Conservation (phyloP, 2,797 vertebrate genomes). For the Myotis vivesi region DNA sequence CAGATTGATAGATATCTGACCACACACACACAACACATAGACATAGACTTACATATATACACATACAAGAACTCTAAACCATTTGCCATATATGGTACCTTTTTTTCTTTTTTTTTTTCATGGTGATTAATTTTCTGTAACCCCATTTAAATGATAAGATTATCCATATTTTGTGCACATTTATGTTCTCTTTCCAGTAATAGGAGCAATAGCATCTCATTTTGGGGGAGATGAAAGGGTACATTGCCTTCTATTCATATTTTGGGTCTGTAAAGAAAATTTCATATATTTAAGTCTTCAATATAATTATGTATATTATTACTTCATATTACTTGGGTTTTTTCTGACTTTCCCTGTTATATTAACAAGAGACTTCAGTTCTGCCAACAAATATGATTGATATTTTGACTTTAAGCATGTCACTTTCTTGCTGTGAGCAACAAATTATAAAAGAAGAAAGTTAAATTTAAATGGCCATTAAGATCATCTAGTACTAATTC, state of each 20-base stretch:
- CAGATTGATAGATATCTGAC: not conserved
- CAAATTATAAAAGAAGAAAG: not conserved
- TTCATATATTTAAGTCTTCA: not conserved
- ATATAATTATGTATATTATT: not conserved
- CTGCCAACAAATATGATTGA: not conserved
- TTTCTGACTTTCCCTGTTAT: not conserved
- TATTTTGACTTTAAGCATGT: not conserved
- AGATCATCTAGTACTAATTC: not conserved
- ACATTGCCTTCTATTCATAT: not conserved
- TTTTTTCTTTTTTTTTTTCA: not conserved
- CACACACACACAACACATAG: not conserved
- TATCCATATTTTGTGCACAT: not conserved
- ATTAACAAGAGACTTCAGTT: not conserved
- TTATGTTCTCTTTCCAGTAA: not conserved
- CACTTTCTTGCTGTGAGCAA: not conserved
- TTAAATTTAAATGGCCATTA: conserved; percentile 10
- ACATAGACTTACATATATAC: not conserved
- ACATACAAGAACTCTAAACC: not conserved
- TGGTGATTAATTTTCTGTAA: not conserved
- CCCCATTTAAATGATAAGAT: not conserved
- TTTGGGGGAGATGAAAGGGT: not conserved
- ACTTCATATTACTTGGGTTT: not conserved
- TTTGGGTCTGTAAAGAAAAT: not conserved
- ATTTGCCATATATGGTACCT: not conserved
- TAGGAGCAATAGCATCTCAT: not conserved